Percentiles rank a stretch among this genome's conserved stretches.
These are phyloP conservation scores for Saiga tatarica DNA, from an alignment of 2,113 vertebrate genomes.

Conservation along the genomic window DNA sequence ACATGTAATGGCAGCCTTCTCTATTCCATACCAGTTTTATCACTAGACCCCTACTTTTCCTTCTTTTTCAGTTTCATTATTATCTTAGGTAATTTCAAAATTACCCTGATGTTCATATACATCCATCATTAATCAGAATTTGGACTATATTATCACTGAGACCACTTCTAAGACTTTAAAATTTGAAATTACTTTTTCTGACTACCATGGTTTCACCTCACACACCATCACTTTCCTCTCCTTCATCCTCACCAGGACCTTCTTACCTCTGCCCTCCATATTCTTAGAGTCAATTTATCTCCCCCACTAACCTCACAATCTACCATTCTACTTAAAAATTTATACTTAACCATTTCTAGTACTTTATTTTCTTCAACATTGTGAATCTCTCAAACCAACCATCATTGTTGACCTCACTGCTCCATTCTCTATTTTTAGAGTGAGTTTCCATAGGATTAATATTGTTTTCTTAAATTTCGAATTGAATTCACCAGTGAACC, in stretches of 20 bases:
- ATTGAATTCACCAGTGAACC: not conserved
- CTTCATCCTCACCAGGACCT: not conserved
- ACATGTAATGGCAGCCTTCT: not conserved
- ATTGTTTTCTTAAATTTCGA: not conserved
- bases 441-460: not conserved
- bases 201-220: not conserved
- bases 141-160: not conserved
- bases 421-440: not conserved
- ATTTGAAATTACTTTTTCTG: not conserved
- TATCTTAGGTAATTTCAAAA: not conserved
- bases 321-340: not conserved
- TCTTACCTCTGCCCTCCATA: not conserved
- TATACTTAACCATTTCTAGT: not conserved
- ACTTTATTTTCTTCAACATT: not conserved
- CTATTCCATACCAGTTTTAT: not conserved
- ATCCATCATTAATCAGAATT: not conserved
- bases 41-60: not conserved
- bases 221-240: not conserved
- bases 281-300: not conserved
- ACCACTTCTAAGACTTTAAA: not conserved
- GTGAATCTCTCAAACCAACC: not conserved
- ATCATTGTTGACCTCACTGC: not conserved
- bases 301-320: not conserved
- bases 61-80: not conserved
- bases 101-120: not conserved